Evolutionary conservation across 2,113 vertebrate species (phyloP), one percentile per base, ranked within the genome.

Genomic region (Todiramphus chloris): DNA sequence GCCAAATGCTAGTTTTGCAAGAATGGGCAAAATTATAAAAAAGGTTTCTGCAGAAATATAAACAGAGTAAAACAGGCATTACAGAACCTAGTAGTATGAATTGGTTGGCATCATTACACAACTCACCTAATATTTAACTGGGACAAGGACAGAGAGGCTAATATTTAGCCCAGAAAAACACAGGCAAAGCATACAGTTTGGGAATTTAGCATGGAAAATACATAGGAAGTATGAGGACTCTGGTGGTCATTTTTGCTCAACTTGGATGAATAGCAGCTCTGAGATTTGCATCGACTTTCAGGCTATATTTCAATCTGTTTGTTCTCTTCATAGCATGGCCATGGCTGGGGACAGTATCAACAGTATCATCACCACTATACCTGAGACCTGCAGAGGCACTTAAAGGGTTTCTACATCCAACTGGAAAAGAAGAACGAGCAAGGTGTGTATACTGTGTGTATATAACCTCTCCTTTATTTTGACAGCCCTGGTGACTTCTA

Each of bases 61-160:
- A 85, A 35, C 24, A 63, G 66, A 90, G 50, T 50, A 48, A 69
- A 89, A 44, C 6, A 50, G 43, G 14, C 30, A 50, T 85, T 74
- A 79, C 44, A 79, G 80, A 87, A 92, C 56, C 17, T 0, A 60
- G 39, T 2, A 48, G 55, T 43, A 48, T 50, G 89, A 89, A 77
- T 43, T 87, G 62, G n/a, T 76, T 66, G 31, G 58, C 10, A 8
- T 75, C 53, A 64, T 95, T 96, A 84, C 18, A 91, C 86, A 92
- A 90, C 41, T 95, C 80, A 79, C 80, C 94, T 72, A 90, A 25
- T 88, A 80, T 91, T 84, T 94, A 96, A 93, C 58, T 95, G 80
- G 93, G 80, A 33, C 46, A 7, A 93, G 79, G 83, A 41, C 73
- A 89, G 33, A 13, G 16, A 96, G 35, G 44, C 39, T 92, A 83